Base-by-base conservation (phyloP, 2,797 vertebrate species). In the Coilia nasus region DNA sequence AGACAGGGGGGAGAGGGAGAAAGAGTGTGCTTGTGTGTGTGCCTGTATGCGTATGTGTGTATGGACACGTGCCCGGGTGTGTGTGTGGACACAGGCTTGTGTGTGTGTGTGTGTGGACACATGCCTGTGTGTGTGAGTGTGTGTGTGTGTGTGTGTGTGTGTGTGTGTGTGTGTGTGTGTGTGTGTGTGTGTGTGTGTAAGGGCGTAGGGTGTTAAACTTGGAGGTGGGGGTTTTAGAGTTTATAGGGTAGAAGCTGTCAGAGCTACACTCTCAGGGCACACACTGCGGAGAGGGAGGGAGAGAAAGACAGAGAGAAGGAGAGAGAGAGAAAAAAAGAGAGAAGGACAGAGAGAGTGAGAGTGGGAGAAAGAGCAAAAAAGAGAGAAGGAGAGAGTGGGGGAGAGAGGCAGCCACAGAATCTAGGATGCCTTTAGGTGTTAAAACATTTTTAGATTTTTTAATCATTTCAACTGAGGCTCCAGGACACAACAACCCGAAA, bases 401-500 rank as follows among this genome's bases (percentile, higher is more conserved):
- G 62, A 67, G 23, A 67, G 62, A 67, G 62, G 31, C 71, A 94
- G 91, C 91, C 92, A 92, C 90, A 92, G 93, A 95, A 95, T 95
- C 93, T 95, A 93, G 95, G 94, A 94, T 95, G 94, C 94, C 95
- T 95, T 93, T 92, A 94, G 95, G 95, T 94, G 92, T 93, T 94
- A 92, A 94, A 95, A 93, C 93, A 95, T 95, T 95, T 96, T 96
- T 96, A 96, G 95, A 95, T 93, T 96, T 95, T 95, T 95, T 95
- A 95, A 96, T 96, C 92, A 96, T 96, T 95, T 94, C 93, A 94
- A 94, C 92, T 90, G 91, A 89, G 64, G 94, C 95, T 94, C 91
- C 91, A 90, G 95, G 95, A 95, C 91, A 94, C 91, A 89, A 93
- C 93, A 92, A 93, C 93, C 92, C 89, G 46, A 92, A 93, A 92